phyloP scores from a whole-genome alignment of 2,797 vertebrate species.

The Dendrocincla fuliginosa region DNA sequence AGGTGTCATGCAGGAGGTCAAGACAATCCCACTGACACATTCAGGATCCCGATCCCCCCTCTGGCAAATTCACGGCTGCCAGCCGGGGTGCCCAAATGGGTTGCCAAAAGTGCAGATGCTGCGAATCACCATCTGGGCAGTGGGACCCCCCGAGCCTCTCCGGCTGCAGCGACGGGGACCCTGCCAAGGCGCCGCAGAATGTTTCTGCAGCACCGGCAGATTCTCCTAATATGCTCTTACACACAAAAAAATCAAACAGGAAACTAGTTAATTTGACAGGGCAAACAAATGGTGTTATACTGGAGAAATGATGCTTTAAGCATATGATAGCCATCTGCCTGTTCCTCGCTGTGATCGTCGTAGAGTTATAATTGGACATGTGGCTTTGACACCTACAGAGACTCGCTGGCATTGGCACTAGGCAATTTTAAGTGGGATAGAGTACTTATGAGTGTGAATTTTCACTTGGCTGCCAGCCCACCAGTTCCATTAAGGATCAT shows the following conservation, averaged over 20 bases:
- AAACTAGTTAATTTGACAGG: constrained; percentile 52
- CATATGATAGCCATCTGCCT: constrained; percentile 47
- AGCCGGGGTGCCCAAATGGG: neutral
- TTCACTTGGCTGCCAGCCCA: constrained; percentile 14
- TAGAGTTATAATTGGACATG: constrained; percentile 25
- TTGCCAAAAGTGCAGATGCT: constrained; percentile 4
- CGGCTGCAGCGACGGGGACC: neutral
- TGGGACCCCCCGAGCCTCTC: neutral
- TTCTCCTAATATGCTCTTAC: neutral
- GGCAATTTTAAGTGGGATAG: constrained; percentile 24
- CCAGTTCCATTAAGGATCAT: neutral
- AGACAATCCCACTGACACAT: neutral
- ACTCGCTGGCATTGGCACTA: neutral
- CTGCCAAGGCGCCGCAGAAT: neutral
- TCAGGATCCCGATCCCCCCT: neutral
- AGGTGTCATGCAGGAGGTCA: neutral
- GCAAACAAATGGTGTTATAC: constrained; percentile 55
- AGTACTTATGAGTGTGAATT: neutral
- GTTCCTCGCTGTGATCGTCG: neutral
- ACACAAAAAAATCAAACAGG: neutral
- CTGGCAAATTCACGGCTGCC: neutral
- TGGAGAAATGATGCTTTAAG: constrained; percentile 22
- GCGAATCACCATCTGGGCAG: neutral
- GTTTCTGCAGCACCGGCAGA: neutral
- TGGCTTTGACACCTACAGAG: constrained; percentile 32